Evolutionary conservation across 2,888 invertebrate species (phyloP).

Genomic region (Drosophila affinis): DNA sequence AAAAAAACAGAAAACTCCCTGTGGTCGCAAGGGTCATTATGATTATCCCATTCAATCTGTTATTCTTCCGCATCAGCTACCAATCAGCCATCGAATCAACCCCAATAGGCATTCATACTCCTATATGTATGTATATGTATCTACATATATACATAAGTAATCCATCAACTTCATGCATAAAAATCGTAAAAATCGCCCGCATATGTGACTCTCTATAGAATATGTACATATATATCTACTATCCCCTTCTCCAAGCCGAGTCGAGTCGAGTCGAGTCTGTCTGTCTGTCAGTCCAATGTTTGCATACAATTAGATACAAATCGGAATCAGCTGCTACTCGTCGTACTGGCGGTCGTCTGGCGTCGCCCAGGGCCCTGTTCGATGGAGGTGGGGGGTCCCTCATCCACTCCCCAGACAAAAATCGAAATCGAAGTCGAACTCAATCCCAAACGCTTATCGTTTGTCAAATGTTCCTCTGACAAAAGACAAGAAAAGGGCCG

Average conservation of each 20-base stretch:
- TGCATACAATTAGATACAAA: conserved; percentile 80
- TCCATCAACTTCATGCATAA: conserved; percentile 75
- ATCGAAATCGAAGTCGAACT: conserved; percentile 5
- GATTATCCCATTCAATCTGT: conserved; percentile 36
- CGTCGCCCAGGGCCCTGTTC: conserved; percentile 20
- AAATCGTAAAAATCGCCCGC: conserved; percentile 73
- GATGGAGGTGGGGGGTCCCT: background rate
- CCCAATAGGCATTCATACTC: conserved; percentile 49
- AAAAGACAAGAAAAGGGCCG: conserved; percentile 74
- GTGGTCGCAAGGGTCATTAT: conserved; percentile 36
- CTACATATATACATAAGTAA: conserved; percentile 50
- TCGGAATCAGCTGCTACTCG: conserved; percentile 71
- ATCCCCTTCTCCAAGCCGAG: no score
- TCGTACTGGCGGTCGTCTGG: conserved; percentile 44
- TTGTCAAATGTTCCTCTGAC: conserved; percentile 71
- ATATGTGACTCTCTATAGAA: conserved; percentile 45
- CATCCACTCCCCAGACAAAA: conserved; percentile 28
- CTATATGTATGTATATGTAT: background rate
- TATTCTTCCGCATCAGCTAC: conserved; percentile 36
- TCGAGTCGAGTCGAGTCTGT: background rate
- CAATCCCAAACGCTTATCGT: conserved; percentile 54
- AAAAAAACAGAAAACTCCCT: conserved; percentile 25
- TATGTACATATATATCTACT: no score
- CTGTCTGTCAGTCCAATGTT: conserved; percentile 56
- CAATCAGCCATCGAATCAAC: conserved; percentile 16